These are phyloP conservation scores for Lota lota DNA, from an alignment of 2,113 vertebrate genomes.

Conservation along the genomic window DNA sequence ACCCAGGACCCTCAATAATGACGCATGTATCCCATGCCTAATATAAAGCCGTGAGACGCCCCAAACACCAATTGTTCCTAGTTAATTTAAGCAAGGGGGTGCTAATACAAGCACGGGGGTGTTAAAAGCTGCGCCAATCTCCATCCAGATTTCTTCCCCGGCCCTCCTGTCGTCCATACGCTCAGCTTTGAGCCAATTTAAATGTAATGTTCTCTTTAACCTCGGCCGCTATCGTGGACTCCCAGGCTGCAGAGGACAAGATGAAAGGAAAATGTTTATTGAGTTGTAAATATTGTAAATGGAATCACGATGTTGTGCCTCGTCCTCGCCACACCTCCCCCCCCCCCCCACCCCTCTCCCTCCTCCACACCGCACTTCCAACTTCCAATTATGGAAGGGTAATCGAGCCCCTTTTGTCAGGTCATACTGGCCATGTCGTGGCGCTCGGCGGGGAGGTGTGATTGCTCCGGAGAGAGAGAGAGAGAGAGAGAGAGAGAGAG, in stretches of 20 bases:
- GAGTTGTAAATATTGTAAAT: conserved; percentile 76
- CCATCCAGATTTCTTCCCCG: conserved; percentile 26
- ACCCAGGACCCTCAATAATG: conserved; percentile 15
- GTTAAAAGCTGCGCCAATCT: conserved; percentile 41
- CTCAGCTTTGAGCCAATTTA: conserved; percentile 64
- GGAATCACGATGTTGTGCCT: conserved; percentile 55
- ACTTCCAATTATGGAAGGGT: conserved; percentile 70
- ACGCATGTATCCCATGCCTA: conserved; percentile 28
- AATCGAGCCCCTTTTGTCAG: conserved; percentile 68
- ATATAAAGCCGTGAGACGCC: not conserved
- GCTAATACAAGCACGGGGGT: conserved; percentile 52
- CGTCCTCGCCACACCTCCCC: conserved; percentile 31
- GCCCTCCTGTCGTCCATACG: conserved; percentile 46
- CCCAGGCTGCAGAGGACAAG: conserved; percentile 67
- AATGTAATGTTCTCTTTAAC: conserved; percentile 65
- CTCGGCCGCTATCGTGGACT: conserved; percentile 60
- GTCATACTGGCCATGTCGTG: conserved; percentile 44
- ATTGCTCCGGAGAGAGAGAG: conserved; percentile 30
- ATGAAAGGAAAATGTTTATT: conserved; percentile 67
- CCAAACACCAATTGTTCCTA: not conserved
- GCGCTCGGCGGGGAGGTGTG: conserved; percentile 16
- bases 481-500: no score
- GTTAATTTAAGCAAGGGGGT: no score
- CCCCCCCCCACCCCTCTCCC: no score
- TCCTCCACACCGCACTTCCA: no score